Evolutionary conservation across 92 coral and sea anemone species (phyloP), one percentile per base, ranked within the genome.

Genomic region (Phenganax marumi): DNA sequence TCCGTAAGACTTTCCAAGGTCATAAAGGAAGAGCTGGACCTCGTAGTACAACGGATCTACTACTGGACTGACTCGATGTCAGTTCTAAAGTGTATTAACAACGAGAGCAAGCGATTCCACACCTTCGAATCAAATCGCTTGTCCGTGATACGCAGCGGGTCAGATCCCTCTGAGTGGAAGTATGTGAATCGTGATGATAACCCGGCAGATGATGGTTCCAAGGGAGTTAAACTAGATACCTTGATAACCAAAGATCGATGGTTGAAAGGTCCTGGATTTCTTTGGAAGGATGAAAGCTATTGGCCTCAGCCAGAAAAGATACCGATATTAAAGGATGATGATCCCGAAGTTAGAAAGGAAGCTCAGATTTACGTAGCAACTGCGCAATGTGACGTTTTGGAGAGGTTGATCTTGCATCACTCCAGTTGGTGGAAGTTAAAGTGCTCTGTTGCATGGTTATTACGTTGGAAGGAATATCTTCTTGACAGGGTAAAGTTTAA

Each of bases 391-490:
- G 12, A 64, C 65, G 53, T 55, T 39, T 21, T 88, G 81, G 85
- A 88, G 25, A 81, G 71, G 22, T 70, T 89, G 14, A 70, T 89
- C 26, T 53, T 24, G 82, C 77, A 68, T 52, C 58, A 85, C 56
- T 87, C 89, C 7, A 39, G 84, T 12, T 89, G 90, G 92, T 86
- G 92, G 92, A 86, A 75, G 25, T 80, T 90, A 46, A 90, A 84
- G 63, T 50, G 63, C 57, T 81, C 93, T 14, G 82, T 90, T n/a
- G 84, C 87, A 0, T 90, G 88, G 93, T 52, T 85, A 66, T 70
- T 85, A 75, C 74, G 90, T 10, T 87, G 62, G 58, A 90, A 88
- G 81, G 68, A 26, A 71, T 84, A 58, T 23, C 23, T 43, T 22
- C 43, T 33, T 33, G 43, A 33, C 43, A 33, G 43, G 43, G 43